Evolutionary conservation across 1,140 invertebrate genomes (phyloP), one percentile per base, ranked within the genome.

Genomic region (Drosophila tropicalis): DNA sequence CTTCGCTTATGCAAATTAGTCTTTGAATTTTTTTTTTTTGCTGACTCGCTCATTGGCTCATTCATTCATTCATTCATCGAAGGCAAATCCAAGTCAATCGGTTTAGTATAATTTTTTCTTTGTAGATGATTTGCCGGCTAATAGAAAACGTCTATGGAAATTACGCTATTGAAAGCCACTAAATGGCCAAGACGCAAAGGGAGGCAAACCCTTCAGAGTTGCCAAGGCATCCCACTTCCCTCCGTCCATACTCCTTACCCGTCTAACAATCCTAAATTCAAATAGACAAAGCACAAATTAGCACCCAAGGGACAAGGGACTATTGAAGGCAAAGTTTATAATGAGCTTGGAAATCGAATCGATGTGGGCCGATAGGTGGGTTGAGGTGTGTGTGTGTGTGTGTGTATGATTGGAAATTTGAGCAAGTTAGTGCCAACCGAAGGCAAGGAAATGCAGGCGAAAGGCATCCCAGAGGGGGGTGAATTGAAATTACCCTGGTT

Each of bases 261-360:
- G 1, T 29, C 5, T 6, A 5, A 29, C 62, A 54, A 54, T 17
- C 17, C 62, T 19, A 12, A 15, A 61, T 57, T 12, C 62, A 13
- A 41, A 39, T 19, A 62, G 57, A 54, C 71, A 67, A 40, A 58
- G 68, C 71, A 65, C 79, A 87, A 85, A 85, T 85, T 87, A 82
- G 75, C 75, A 87, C 82, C 76, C 82, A 76, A 69, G 83, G 82
- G 82, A 86, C 63, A 76, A 69, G 83, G 82, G 82, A 86, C 63
- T 65, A 70, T 68, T 67, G 63, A 72, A 70, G 83, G 75, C 79
- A 87, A 82, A 87, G 82, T 86, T 82, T 86, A 87, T 86, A 86
- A 86, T 86, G 83, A 82, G 82, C 79, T 87, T 76, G 74, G 71
- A 39, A 36, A 67, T 62, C 60, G 25, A 60, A 72, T 44, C 62